Conservation (phyloP, 2,113 vertebrate genomes). For the Tinamus guttatus region DNA sequence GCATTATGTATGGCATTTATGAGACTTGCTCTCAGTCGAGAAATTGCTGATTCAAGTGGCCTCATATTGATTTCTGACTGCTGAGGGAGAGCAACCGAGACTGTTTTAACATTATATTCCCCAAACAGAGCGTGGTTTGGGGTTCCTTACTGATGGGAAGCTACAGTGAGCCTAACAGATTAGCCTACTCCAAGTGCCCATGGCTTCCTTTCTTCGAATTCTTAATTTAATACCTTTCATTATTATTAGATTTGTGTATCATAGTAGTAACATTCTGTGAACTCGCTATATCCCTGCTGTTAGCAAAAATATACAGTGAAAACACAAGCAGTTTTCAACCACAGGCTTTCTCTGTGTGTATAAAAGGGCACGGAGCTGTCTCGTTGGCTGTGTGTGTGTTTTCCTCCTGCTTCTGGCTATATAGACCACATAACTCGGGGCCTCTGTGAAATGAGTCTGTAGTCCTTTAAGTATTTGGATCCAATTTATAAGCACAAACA, state of each 20-base stretch:
- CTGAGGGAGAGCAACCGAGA: background rate
- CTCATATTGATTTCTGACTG: slow-evolving; percentile 19
- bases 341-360: background rate
- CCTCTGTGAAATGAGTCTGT: background rate
- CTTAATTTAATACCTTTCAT: background rate
- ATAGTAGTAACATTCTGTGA: background rate
- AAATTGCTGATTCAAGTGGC: slow-evolving; percentile 18
- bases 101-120: background rate
- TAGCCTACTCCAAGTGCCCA: background rate
- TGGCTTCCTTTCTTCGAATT: background rate
- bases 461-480: background rate
- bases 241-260: background rate
- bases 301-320: background rate
- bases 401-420: background rate
- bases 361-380: background rate
- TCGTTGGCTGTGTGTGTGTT: background rate
- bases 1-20: background rate
- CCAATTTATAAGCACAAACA: background rate
- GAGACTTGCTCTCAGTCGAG: background rate
- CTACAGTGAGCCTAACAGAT: background rate
- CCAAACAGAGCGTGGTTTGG: background rate
- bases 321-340: background rate
- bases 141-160: background rate
- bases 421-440: background rate
- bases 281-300: background rate